These are phyloP conservation scores for Lymantria dispar DNA, from an alignment of 2,888 invertebrate species.

Conservation along the genomic window DNA sequence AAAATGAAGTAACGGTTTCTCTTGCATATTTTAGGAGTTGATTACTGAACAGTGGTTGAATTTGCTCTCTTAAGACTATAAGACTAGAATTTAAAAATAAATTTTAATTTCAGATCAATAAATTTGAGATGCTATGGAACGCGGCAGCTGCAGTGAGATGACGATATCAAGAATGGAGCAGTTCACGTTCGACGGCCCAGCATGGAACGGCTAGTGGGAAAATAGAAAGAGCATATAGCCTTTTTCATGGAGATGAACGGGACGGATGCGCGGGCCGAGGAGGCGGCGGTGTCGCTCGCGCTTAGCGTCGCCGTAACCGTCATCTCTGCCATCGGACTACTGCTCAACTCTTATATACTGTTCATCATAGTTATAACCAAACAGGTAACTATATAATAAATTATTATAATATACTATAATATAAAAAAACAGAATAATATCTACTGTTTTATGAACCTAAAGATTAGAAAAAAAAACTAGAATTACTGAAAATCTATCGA, in stretches of 20 bases:
- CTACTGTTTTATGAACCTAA: no score
- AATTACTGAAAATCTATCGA: no score
- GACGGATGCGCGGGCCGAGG: slow-evolving; percentile 68
- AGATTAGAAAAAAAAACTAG: no score
- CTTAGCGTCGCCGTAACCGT: slow-evolving; percentile 86
- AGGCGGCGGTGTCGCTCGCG: slow-evolving; percentile 85
- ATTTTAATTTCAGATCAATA: slow-evolving; percentile 43
- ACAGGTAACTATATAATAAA: slow-evolving; percentile 75
- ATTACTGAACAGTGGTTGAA: no score
- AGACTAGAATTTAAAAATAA: not conserved
- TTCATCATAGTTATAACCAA: slow-evolving; percentile 87
- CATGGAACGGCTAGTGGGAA: slow-evolving; percentile 50
- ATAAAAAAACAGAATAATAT: no score
- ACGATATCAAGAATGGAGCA: slow-evolving; percentile 42
- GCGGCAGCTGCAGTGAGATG: slow-evolving; percentile 74
- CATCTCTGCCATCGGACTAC: slow-evolving; percentile 86
- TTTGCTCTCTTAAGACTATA: no score
- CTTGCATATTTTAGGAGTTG: no score
- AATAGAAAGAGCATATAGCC: slow-evolving; percentile 40
- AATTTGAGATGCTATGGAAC: slow-evolving; percentile 66
- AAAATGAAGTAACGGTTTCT: no score
- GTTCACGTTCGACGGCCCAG: slow-evolving; percentile 24
- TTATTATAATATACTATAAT: no score
- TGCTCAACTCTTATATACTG: slow-evolving; percentile 89
- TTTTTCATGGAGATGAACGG: slow-evolving; percentile 69